phyloP scores from a whole-genome alignment of 1,140 invertebrate genomes.

The Calliphora vicina region DNA sequence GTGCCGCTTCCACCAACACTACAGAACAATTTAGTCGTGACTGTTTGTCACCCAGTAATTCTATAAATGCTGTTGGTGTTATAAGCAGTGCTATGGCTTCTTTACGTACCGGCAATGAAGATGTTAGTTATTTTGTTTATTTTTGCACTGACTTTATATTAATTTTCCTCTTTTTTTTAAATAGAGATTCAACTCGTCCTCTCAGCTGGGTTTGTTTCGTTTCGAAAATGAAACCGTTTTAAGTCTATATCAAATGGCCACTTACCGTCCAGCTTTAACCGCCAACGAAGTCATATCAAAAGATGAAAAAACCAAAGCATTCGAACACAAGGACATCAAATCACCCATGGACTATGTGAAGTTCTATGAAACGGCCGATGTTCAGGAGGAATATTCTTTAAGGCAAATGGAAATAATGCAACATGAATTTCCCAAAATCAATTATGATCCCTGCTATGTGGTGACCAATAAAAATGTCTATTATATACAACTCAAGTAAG shows the following conservation, averaged over 20 bases:
- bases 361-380: conserved; percentile 55
- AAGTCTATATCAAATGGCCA: conserved; percentile 59
- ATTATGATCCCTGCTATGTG: conserved; percentile 74
- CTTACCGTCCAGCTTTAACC: conserved; percentile 43
- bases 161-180: conserved; percentile 41
- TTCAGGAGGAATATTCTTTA: conserved; percentile 51
- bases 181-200: conserved; percentile 68
- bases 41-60: conserved; percentile 44
- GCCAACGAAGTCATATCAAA: conserved; percentile 52
- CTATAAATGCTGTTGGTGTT: conserved; percentile 58
- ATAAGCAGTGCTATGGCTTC: conserved; percentile 61
- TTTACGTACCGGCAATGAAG: conserved; percentile 54
- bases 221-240: conserved; percentile 64
- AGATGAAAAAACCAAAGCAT: conserved; percentile 67
- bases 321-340: conserved; percentile 61
- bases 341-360: conserved; percentile 60
- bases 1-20: conserved; percentile 51
- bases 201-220: conserved; percentile 66
- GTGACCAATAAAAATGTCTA: conserved; percentile 76
- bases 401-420: conserved; percentile 61
- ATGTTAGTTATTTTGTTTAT: conserved; percentile 47
- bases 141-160: not conserved
- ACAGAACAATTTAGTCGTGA: conserved; percentile 39
- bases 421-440: conserved; percentile 58
- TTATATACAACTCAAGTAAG: conserved; percentile 71